Base-by-base conservation (phyloP, 2,113 vertebrate species). In the Mustela nigripes region DNA sequence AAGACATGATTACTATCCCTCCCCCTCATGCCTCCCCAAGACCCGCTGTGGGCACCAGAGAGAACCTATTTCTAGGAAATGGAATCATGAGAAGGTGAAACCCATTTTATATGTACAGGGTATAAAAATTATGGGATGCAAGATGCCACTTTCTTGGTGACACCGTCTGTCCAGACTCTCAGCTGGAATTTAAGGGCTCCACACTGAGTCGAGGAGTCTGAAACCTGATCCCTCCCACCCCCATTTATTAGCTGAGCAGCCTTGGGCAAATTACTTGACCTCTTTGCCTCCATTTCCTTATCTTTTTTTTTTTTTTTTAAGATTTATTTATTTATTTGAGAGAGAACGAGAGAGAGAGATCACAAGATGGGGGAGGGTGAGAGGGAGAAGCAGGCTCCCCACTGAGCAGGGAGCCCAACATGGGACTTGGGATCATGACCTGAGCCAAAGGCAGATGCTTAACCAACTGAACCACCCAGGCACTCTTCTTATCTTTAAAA, bases 401-500 rank as follows among this genome's bases (percentile, higher is more conserved):
- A 5, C 1, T 28, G 26, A 63, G 26, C 62, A 63, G 62, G 62
- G 62, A 28, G 62, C 62, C 62, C 4, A 11, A 31, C 8, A 11
- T 5, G 11, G 26, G 62, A 12, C 62, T 63, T 6, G 62, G 62
- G 62, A 63, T 63, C 62, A 63, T 63, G 62, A 63, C 62, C 62
- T 63, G 62, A 63, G 62, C 26, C 2, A 0, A 63, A 63, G 62
- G 26, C 62, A 31, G 62, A 28, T 12, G 0, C 11, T 63, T 63
- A 63, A 31, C 11, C 26, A 63, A 31, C 62, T 31, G 5, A 63
- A 28, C 62, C 26, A 28, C 62, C 62, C 26, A 28, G 5, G 62
- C 62, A 5, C 28, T 31, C 28, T 78, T 53, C 48, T 48, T 76
- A 96, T 62, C 84, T 88, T 88, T 87, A 78, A 96, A 96, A 74